A percentile compares a stretch with the other conserved stretches of the same genome.
Evolutionary conservation across 2,888 invertebrate species (phyloP).

Genomic region (Brassicogethes aeneus): DNA sequence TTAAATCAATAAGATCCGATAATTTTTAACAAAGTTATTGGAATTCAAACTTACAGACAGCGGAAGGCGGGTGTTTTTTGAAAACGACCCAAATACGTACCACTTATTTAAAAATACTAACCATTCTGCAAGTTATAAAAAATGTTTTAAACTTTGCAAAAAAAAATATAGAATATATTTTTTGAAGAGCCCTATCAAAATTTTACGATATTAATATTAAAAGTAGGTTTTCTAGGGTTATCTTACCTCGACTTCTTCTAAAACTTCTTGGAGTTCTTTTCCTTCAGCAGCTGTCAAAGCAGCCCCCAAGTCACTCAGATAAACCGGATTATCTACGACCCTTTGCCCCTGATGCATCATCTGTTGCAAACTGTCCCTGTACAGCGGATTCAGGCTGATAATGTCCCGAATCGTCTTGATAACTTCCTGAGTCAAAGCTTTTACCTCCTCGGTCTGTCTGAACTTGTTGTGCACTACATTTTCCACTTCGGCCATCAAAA

Average conservation of each 20-base stretch:
- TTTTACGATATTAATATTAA: too few species aligned
- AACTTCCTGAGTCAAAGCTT: conserved; percentile 92
- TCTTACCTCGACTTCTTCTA: conserved; percentile 92
- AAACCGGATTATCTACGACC: conserved; percentile 97
- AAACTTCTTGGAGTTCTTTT: conserved; percentile 80
- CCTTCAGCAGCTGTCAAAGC: conserved; percentile 90
- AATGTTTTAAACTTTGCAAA: too few species aligned
- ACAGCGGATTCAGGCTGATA: conserved; percentile 92
- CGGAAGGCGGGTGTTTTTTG: too few species aligned
- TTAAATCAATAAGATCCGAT: too few species aligned
- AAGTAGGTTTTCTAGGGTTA: too few species aligned
- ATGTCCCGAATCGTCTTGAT: conserved; percentile 97
- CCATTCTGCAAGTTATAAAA: too few species aligned
- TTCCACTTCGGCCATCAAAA: conserved; percentile 91
- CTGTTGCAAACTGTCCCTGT: conserved; percentile 95
- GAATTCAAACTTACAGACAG: too few species aligned
- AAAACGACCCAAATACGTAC: too few species aligned
- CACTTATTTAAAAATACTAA: too few species aligned
- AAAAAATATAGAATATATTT: too few species aligned
- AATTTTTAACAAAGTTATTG: too few species aligned
- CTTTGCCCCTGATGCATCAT: conserved; percentile 95
- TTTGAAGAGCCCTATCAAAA: too few species aligned
- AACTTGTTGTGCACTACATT: conserved; percentile 85
- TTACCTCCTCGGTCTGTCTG: conserved; percentile 88
- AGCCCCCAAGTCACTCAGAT: conserved; percentile 92